Evolutionary conservation across 2,113 vertebrate species (phyloP).

Genomic region (Hippolais icterina): DNA sequence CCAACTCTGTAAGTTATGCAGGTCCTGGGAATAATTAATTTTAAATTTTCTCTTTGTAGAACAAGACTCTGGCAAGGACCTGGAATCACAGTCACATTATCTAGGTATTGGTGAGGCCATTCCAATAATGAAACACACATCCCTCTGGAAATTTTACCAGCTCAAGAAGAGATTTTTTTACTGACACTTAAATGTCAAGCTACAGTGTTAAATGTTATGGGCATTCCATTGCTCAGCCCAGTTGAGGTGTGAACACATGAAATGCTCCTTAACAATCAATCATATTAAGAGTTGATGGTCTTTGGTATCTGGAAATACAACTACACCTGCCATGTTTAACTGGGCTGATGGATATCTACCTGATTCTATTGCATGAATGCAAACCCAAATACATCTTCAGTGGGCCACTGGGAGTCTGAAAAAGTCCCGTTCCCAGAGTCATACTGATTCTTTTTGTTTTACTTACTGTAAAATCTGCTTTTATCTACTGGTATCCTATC

Average conservation of each 20-base stretch:
- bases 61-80: not conserved
- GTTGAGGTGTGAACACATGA: slow-evolving; percentile 50
- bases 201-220: slow-evolving; percentile 50
- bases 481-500: not conserved
- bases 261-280: slow-evolving; percentile 40
- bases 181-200: slow-evolving; percentile 73
- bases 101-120: not conserved
- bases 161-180: slow-evolving; percentile 62
- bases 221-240: slow-evolving; percentile 30
- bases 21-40: not conserved
- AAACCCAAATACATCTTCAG: not conserved
- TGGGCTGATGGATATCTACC: not conserved
- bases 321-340: not conserved
- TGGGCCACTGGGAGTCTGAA: not conserved
- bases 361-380: not conserved
- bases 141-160: not conserved
- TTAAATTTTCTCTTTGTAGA: not conserved
- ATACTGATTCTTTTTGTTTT: not conserved
- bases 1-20: not conserved
- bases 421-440: not conserved
- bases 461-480: not conserved
- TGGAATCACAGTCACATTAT: not conserved
- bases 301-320: slow-evolving; percentile 37
- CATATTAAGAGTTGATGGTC: slow-evolving; percentile 41
- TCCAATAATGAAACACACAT: not conserved